These are phyloP conservation scores for Protobothrops mucrosquamatus DNA, from an alignment of 2,113 vertebrate species.

Conservation along the genomic window DNA sequence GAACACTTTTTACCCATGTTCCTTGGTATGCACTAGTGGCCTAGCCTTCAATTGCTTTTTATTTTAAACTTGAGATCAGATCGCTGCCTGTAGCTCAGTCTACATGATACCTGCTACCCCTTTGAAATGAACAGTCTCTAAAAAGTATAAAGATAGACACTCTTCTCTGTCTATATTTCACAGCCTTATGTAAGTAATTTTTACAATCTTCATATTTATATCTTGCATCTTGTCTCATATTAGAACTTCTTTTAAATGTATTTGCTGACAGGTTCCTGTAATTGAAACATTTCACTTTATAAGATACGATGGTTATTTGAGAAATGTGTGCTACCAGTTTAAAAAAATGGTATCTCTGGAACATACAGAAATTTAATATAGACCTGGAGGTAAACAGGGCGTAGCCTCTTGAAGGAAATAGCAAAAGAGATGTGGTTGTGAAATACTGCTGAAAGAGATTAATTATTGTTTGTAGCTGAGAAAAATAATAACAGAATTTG, in stretches of 20 bases:
- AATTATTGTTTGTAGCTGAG: neutral
- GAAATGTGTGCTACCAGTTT: conserved; percentile 54
- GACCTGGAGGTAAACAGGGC: conserved; percentile 34
- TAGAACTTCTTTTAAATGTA: neutral
- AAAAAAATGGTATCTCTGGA: conserved; percentile 51
- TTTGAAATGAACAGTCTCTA: neutral
- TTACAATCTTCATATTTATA: neutral
- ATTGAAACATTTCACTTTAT: conserved; percentile 46
- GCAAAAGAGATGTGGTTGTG: conserved; percentile 16
- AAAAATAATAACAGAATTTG: conserved; percentile 3
- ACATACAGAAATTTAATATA: conserved; percentile 40
- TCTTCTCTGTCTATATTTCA: neutral
- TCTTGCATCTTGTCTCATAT: conserved; percentile 11
- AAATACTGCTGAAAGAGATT: neutral
- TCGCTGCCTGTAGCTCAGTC: neutral
- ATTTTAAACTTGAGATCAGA: neutral
- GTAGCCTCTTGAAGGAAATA: conserved; percentile 39
- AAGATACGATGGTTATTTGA: conserved; percentile 54
- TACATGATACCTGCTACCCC: neutral
- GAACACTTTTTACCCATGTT: neutral
- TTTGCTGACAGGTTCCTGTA: conserved; percentile 37
- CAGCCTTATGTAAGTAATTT: neutral
- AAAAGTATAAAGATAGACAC: neutral
- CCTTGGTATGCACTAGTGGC: too few species aligned
- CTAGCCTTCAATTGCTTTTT: neutral